Evolutionary conservation across 2,888 invertebrate species (phyloP).

Genomic region (Nemoura dubitans): DNA sequence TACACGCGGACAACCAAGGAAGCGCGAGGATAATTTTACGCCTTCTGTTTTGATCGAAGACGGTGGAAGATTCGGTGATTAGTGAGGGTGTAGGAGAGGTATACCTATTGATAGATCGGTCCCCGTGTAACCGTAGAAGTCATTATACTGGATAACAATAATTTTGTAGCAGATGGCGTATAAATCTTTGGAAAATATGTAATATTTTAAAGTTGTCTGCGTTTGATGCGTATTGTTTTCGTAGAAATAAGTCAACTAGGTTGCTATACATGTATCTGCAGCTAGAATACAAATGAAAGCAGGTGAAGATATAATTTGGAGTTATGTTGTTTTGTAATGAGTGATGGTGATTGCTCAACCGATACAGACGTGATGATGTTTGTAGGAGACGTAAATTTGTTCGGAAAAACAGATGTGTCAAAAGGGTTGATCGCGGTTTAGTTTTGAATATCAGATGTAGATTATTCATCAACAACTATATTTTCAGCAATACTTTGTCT

Average conservation of each 20-base stretch:
- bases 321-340: not conserved
- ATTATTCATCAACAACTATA: too few species aligned
- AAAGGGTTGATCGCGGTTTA: too few species aligned
- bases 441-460: too few species aligned
- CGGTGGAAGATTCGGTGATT: slow-evolving; percentile 10
- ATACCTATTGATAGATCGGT: not conserved
- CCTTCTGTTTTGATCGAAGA: slow-evolving; percentile 20
- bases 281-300: not conserved
- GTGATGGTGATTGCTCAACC: not conserved
- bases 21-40: slow-evolving; percentile 21
- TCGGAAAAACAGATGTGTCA: not conserved
- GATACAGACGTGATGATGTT: not conserved
- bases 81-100: not conserved
- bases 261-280: not conserved
- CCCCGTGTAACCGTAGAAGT: slow-evolving; percentile 12
- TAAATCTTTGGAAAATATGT: not conserved
- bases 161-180: not conserved
- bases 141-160: not conserved
- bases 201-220: not conserved
- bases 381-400: not conserved
- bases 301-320: not conserved
- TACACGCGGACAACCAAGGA: not conserved
- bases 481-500: not conserved
- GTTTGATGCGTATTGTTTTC: not conserved
- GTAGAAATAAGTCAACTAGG: not conserved